Conservation (phyloP, 2,113 vertebrate genomes). For the Labeo rohita region DNA sequence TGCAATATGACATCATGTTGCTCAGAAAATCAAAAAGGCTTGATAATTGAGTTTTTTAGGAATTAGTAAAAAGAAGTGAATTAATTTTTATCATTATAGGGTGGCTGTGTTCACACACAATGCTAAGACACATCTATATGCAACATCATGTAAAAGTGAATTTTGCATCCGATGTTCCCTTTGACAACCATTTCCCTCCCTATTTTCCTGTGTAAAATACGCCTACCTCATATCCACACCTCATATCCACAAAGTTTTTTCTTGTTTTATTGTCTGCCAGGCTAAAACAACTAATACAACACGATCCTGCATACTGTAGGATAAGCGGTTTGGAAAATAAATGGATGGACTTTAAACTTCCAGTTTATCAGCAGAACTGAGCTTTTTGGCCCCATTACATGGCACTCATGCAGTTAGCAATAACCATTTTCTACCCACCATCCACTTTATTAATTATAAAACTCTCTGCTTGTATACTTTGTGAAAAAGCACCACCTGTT, state of each 20-base stretch:
- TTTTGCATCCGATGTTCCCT: too few species aligned
- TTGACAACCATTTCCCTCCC: not conserved
- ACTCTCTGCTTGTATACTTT: constrained; percentile 32
- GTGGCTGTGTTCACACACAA: too few species aligned
- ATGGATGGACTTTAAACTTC: not conserved
- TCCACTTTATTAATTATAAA: constrained; percentile 33
- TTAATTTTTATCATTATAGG: too few species aligned
- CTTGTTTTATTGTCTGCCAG: not conserved
- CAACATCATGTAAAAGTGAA: too few species aligned
- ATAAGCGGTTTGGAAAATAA: not conserved
- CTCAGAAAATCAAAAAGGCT: too few species aligned
- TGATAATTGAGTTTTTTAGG: too few species aligned
- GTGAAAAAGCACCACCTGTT: constrained; percentile 35
- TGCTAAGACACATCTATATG: too few species aligned
- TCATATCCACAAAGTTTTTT: not conserved
- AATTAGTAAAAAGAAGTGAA: too few species aligned
- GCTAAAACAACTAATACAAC: not conserved
- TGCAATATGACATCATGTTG: too few species aligned
- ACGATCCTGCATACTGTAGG: not conserved
- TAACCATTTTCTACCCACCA: constrained; percentile 12
- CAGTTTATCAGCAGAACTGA: constrained; percentile 13
- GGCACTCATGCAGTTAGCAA: constrained; percentile 24
- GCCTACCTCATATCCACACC: not conserved
- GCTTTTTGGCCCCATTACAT: constrained; percentile 27
- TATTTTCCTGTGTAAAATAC: not conserved